Conservation (phyloP, 2,888 invertebrate species). For the Diabrotica balteata region DNA sequence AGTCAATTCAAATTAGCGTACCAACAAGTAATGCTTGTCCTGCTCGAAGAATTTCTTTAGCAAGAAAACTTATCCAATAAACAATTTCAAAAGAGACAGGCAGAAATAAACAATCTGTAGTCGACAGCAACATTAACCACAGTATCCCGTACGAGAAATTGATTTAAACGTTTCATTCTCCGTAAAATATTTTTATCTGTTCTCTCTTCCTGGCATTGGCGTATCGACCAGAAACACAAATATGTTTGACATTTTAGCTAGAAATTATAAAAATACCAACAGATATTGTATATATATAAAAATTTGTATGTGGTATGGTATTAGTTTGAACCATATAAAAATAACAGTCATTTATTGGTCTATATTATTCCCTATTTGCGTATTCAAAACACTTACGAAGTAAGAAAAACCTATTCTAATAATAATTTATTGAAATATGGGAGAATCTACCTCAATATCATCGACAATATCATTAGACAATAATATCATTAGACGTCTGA, state of each 20-base stretch:
- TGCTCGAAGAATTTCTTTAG: conserved; percentile 9
- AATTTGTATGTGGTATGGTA: too few relatives aligned
- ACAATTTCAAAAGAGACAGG: conserved; percentile 27
- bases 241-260: conserved; percentile 1
- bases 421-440: too few relatives aligned
- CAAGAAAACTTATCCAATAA: conserved; percentile 21
- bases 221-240: not conserved
- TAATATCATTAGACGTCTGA: too few relatives aligned
- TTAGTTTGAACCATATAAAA: too few relatives aligned
- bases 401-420: too few relatives aligned
- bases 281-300: too few relatives aligned
- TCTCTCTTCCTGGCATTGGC: conserved; percentile 11
- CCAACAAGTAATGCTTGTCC: conserved; percentile 11
- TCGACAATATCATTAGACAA: too few relatives aligned
- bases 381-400: too few relatives aligned
- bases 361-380: too few relatives aligned
- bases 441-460: too few relatives aligned
- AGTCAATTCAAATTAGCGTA: conserved; percentile 16
- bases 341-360: too few relatives aligned
- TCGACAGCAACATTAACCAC: conserved; percentile 35
- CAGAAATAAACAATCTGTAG: conserved; percentile 23
- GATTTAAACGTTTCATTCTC: conserved; percentile 33
- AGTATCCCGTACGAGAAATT: conserved; percentile 30
- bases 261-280: too few relatives aligned
- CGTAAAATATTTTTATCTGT: conserved; percentile 20